Percentiles rank a stretch among this genome's conserved stretches.
Evolutionary conservation across 2,113 vertebrate species (phyloP).

Genomic region (Callipepla squamata): DNA sequence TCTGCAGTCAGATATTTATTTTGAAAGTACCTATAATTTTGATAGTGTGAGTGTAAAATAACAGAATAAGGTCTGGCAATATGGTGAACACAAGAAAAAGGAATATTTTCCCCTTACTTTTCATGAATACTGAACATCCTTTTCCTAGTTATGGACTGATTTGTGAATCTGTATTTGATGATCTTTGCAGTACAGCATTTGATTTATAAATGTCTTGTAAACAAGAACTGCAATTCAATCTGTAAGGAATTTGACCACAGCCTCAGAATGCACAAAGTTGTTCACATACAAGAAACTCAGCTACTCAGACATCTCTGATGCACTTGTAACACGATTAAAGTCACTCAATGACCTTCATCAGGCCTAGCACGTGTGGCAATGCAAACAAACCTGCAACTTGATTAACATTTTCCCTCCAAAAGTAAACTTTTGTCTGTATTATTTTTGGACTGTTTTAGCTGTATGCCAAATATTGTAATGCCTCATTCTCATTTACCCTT

Average conservation of each 20-base stretch:
- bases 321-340: constrained; percentile 12
- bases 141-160: neutral
- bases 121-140: neutral
- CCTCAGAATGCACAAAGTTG: neutral
- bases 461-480: constrained; percentile 62
- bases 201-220: neutral
- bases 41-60: neutral
- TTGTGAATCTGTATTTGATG: neutral
- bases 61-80: neutral
- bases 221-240: neutral
- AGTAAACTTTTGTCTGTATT: neutral
- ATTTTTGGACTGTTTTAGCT: constrained; percentile 1
- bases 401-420: constrained; percentile 1
- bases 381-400: constrained; percentile 10
- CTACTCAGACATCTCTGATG: neutral
- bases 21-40: neutral
- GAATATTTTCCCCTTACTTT: neutral
- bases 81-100: neutral
- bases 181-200: neutral
- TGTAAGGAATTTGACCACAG: neutral
- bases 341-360: constrained; percentile 17
- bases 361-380: constrained; percentile 11
- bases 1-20: neutral
- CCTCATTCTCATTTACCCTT: constrained; percentile 74
- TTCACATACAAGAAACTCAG: neutral